A percentile compares a stretch with the other conserved stretches of the same genome.
Conservation (phyloP, 2,113 vertebrate genomes). For the Serinus canaria region DNA sequence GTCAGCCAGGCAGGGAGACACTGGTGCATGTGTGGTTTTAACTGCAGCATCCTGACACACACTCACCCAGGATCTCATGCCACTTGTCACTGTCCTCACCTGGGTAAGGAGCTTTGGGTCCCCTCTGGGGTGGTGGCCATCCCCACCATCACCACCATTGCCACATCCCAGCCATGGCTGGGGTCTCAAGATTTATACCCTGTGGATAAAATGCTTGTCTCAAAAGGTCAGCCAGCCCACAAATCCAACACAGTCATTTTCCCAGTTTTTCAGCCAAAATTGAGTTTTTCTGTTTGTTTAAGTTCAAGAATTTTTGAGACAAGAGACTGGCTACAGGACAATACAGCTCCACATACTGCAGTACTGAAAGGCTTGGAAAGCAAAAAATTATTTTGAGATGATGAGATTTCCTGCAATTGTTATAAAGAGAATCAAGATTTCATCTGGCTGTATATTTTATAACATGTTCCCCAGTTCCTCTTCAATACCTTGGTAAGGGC, state of each 20-base stretch:
- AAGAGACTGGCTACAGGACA: fast-evolving
- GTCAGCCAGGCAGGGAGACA: background rate
- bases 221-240: background rate
- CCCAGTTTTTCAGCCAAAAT: background rate
- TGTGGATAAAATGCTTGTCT: background rate
- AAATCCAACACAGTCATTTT: background rate
- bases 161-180: background rate
- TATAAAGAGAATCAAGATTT: conserved; percentile 55
- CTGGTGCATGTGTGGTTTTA: background rate
- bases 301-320: background rate
- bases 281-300: background rate
- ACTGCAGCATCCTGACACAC: background rate
- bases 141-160: fast-evolving
- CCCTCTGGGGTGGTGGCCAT: too few relatives aligned
- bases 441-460: conserved; percentile 44
- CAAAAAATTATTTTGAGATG: background rate
- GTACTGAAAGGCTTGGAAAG: background rate
- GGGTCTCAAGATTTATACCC: background rate
- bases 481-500: conserved; percentile 52
- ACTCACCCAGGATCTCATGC: fast-evolving
- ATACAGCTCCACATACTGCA: fast-evolving
- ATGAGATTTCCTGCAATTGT: conserved; percentile 27
- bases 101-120: background rate
- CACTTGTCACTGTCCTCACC: background rate
- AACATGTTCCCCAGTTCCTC: conserved; percentile 48